Evolutionary conservation across 2,113 vertebrate species (phyloP), one percentile per base, ranked within the genome.

Genomic region (Kryptolebias marmoratus): DNA sequence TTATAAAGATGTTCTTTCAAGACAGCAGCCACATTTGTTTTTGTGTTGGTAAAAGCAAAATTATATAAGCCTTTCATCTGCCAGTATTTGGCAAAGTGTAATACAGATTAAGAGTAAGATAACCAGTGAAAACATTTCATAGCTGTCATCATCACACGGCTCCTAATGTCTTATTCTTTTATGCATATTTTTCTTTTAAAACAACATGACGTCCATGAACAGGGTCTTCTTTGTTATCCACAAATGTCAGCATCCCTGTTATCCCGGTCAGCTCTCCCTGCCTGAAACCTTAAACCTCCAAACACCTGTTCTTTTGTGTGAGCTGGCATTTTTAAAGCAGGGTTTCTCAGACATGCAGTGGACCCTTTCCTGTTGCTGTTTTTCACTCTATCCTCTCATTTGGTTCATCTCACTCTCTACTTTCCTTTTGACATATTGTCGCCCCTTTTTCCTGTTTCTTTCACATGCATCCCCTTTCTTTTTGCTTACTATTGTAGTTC

Each of bases 221-320:
- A 93, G 84, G 85, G 77, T 11, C 30, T 73, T 75, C 82, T 91
- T 93, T 94, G 93, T 94, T 75, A 73, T 66, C 30, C 74, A 48
- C 88, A 87, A 93, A 93, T 90, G 90, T 92, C 92, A 93, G 92
- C 87, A 92, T 91, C 67, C 84, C 90, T 80, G 87, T 91, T 90
- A 88, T 90, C 85, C 88, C 82, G 59, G 22, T 89, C 84, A 83
- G 84, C 22, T 87, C 82, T 75, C 78, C 85, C 73, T 57, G 86
- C 64, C 82, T 85, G 93, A 92, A 95, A 94, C 90, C 80, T 75
- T 86, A 93, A 81, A 93, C 93, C 86, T 3, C 66, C 87, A 85
- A 90, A 94, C 93, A 95, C 94, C 94, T 95, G 94, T 92, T 93
- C 91, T 77, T 93, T 94, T 94, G 93, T 93, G 86, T 69, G 81